Conservation (phyloP, 2,888 invertebrate genomes). For the Cosmorhoe ocellata region DNA sequence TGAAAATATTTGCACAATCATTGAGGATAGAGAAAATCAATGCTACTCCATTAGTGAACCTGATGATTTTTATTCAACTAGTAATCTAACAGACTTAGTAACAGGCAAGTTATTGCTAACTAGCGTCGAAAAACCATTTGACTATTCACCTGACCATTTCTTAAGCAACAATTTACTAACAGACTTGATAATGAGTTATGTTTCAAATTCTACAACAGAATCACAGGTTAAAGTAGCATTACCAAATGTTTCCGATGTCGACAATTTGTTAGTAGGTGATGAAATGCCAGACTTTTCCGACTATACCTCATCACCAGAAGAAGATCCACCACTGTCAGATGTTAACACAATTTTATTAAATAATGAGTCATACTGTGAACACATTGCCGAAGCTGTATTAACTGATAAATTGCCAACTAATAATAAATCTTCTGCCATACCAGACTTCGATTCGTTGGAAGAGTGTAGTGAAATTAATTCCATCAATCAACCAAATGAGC, state of each 20-base stretch:
- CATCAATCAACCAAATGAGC: no score
- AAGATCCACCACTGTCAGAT: background rate
- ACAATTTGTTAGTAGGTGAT: background rate
- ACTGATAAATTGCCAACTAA: background rate
- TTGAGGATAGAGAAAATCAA: constrained; percentile 5
- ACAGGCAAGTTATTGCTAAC: background rate
- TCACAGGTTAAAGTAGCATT: background rate
- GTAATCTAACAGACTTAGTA: background rate
- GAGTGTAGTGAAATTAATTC: no score
- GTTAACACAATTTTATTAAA: background rate
- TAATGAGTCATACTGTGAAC: background rate
- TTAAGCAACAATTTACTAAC: background rate
- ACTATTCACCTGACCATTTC: background rate
- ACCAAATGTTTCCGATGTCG: background rate
- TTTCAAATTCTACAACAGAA: background rate
- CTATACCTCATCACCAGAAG: background rate
- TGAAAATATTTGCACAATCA: constrained; percentile 4
- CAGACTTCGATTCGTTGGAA: no score
- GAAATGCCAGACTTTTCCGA: constrained; percentile 10
- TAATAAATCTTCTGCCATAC: no score
- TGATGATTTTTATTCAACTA: background rate
- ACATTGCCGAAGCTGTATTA: background rate
- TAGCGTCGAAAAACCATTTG: background rate
- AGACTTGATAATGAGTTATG: background rate
- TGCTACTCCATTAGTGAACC: background rate